Percentiles rank a stretch among this genome's conserved stretches.
phyloP scores from a whole-genome alignment of 1,140 invertebrate species.

The Heterodera carotae region DNA sequence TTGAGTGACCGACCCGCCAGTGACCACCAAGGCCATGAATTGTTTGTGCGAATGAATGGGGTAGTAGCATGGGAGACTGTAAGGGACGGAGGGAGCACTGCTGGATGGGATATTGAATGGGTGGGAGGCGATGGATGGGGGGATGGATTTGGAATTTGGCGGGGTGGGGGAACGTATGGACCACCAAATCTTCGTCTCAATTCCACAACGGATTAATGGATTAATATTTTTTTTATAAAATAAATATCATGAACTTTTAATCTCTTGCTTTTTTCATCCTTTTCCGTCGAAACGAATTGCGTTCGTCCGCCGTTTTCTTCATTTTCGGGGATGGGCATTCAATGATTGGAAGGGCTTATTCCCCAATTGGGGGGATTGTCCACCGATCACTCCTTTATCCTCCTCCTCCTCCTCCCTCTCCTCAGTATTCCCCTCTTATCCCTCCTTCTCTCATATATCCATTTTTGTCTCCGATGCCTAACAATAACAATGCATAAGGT shows the following conservation, averaged over 20 bases:
- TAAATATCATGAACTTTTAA: too few relatives aligned
- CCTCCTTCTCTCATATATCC: neutral
- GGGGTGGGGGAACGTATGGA: neutral
- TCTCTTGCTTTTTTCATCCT: too few relatives aligned
- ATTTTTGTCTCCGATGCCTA: too few relatives aligned
- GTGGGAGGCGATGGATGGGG: neutral
- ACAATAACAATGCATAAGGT: neutral
- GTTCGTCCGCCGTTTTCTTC: too few relatives aligned
- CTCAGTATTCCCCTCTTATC: too few relatives aligned
- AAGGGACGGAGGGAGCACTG: neutral
- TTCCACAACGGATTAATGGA: too few relatives aligned
- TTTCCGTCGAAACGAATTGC: too few relatives aligned
- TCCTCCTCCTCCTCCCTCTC: neutral
- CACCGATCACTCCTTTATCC: neutral
- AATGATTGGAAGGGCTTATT: neutral
- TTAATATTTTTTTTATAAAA: too few relatives aligned
- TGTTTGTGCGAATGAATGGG: conserved; percentile 2
- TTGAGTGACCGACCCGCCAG: neutral
- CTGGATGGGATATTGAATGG: neutral
- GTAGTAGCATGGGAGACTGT: neutral
- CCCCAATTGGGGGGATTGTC: too few relatives aligned
- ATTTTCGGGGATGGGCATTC: too few relatives aligned
- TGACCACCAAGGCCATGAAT: neutral
- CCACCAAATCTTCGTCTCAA: too few relatives aligned
- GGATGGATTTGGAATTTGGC: neutral